Evolutionary conservation across 2,113 vertebrate genomes (phyloP), one percentile per base, ranked within the genome.

Genomic region (Gallinago media): DNA sequence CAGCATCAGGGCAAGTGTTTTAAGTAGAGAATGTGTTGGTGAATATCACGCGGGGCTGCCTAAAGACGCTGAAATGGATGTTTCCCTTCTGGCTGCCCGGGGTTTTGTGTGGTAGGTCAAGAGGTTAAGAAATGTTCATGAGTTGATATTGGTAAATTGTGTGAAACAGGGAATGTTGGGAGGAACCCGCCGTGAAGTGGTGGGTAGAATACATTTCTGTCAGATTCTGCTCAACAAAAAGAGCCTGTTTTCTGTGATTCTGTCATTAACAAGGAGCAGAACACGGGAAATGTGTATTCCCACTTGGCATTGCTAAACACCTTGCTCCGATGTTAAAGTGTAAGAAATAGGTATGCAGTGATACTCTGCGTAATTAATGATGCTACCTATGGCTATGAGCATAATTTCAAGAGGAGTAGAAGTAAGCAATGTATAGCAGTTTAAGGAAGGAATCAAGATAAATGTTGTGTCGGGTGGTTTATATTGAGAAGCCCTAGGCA

Each of bases 341-440:
- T 26, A 75, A 70, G 78, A 85, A 82, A 49, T 26, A 82, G 83
- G 56, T 87, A 54, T 78, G 54, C 66, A 78, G 6, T 81, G 82
- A 42, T 19, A 68, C 22, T 66, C 80, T 89, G 32, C 11, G 2
- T 79, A 73, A 94, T 81, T 91, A 82, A 56, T 85, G n/a, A 25
- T 58, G 62, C 61, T 84, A 58, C 73, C 73, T 82, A 26, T 44
- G 70, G 66, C 54, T 76, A 16, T 19, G n/a, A 93, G 77, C 56
- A 20, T 88, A 17, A 65, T 63, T 92, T 94, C 56, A 74, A 63
- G 88, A 94, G 66, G 31, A 86, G 13, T 18, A 46, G 19, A 74
- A 61, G 56, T 38, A 83, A 88, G 67, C 40, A 29, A 34, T 27
- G 9, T 29, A 0, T 71, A 80, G 59, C 47, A 52, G 32, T 66